These are phyloP conservation scores for Ophonus ardosiacus DNA, from an alignment of 2,888 invertebrate species.

Conservation along the genomic window DNA sequence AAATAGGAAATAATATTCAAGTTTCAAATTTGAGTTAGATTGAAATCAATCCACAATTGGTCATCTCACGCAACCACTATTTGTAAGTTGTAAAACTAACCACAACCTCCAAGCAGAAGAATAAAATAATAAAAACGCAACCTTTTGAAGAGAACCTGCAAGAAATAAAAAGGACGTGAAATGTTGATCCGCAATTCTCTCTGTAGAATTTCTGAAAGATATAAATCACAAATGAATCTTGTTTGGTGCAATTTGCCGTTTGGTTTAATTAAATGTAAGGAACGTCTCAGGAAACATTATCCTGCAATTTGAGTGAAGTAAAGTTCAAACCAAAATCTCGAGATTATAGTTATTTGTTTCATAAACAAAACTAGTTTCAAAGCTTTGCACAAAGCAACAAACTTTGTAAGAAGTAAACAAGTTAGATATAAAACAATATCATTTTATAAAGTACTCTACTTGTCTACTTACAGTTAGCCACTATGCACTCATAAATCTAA, in stretches of 20 bases:
- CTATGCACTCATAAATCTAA: neutral
- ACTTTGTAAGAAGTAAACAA: constrained; percentile 6
- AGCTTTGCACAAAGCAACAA: neutral
- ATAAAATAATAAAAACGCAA: too few relatives aligned
- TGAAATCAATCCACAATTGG: too few relatives aligned
- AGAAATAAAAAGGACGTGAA: too few relatives aligned
- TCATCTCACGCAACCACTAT: too few relatives aligned
- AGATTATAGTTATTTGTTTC: constrained; percentile 5
- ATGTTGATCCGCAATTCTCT: too few relatives aligned
- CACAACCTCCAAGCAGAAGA: too few relatives aligned
- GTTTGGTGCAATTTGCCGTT: neutral
- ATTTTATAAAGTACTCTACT: constrained; percentile 7
- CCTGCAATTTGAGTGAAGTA: neutral
- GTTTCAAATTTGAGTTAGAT: too few relatives aligned
- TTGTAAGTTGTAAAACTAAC: too few relatives aligned
- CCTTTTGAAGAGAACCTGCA: too few relatives aligned
- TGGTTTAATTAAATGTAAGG: neutral
- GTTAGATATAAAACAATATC: constrained; percentile 31
- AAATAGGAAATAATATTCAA: too few relatives aligned
- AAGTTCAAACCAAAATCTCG: neutral
- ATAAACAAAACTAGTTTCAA: constrained; percentile 26
- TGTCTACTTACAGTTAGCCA: neutral
- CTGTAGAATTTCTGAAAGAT: too few relatives aligned
- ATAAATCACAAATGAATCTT: neutral
- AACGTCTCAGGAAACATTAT: neutral